Evolutionary conservation across 2,797 vertebrate species (phyloP).

Genomic region (Caiman crocodilus): DNA sequence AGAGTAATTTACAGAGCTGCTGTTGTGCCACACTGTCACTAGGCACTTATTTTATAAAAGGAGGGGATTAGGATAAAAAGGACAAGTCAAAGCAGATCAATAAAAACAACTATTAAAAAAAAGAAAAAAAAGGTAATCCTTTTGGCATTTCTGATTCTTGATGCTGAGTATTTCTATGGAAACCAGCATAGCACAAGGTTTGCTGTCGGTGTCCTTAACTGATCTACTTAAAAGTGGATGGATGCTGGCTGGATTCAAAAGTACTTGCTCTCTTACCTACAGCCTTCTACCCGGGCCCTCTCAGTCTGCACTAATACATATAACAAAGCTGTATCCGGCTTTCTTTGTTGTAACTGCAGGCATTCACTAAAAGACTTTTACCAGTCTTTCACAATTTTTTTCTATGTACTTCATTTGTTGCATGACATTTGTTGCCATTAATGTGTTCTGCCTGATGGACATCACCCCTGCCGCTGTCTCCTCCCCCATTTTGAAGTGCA

Average conservation of each 20-base stretch:
- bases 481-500: neutral
- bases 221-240: neutral
- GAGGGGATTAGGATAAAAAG: neutral
- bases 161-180: slow-evolving; percentile 72
- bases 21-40: fast-evolving
- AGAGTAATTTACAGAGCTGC: neutral
- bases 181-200: slow-evolving; percentile 50
- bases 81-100: neutral
- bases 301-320: neutral
- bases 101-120: slow-evolving; percentile 36
- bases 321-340: slow-evolving; percentile 10
- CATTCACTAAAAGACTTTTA: slow-evolving; percentile 31
- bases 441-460: slow-evolving; percentile 10
- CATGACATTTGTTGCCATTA: neutral
- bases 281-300: slow-evolving; percentile 20
- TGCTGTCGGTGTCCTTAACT: slow-evolving; percentile 52
- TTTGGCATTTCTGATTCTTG: slow-evolving; percentile 50
- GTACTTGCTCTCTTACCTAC: slow-evolving; percentile 26
- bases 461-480: neutral
- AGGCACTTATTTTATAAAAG: neutral
- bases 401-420: slow-evolving; percentile 18
- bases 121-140: slow-evolving; percentile 25
- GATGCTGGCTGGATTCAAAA: slow-evolving; percentile 47
- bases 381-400: slow-evolving; percentile 46
- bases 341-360: slow-evolving; percentile 33